phyloP scores from a whole-genome alignment of 2,797 vertebrate genomes.

The Phrynocephalus guinanensis region DNA sequence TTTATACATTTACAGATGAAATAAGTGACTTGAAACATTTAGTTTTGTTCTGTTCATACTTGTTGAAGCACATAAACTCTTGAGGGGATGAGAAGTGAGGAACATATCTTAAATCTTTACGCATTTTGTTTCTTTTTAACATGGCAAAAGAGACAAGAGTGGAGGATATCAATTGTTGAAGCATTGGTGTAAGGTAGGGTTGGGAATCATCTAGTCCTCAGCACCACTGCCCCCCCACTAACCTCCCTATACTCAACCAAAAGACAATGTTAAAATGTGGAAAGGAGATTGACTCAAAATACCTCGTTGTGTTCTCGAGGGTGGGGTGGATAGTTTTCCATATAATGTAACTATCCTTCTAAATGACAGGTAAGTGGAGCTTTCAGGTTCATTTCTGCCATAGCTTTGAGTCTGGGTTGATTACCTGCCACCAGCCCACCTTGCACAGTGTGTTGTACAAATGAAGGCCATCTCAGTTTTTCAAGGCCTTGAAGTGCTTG shows the following conservation, averaged over 20 bases:
- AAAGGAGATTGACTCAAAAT: too few species aligned
- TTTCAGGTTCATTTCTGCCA: background rate
- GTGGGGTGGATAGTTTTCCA: too few species aligned
- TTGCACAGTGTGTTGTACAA: constrained; percentile 63
- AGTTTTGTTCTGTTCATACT: background rate
- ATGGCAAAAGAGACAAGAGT: too few species aligned
- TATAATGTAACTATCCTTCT: background rate
- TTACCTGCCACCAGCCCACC: background rate
- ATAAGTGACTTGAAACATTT: background rate
- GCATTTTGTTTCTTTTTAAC: background rate
- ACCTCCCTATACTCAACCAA: too few species aligned
- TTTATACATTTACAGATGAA: background rate
- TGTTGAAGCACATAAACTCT: background rate
- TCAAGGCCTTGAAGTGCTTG: constrained; percentile 74
- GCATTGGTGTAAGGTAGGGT: too few species aligned
- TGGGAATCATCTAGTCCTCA: too few species aligned
- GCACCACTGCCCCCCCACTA: too few species aligned
- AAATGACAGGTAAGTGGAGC: background rate
- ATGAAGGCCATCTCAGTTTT: constrained; percentile 77
- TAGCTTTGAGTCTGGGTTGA: background rate
- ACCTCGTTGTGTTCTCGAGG: too few species aligned
- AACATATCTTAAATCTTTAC: background rate
- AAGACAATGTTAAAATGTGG: too few species aligned
- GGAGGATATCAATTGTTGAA: too few species aligned
- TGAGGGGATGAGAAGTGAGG: background rate